Percentiles rank a stretch among this genome's conserved stretches.
Evolutionary conservation across 2,888 invertebrate species (phyloP).

Genomic region (Plutella xylostella): DNA sequence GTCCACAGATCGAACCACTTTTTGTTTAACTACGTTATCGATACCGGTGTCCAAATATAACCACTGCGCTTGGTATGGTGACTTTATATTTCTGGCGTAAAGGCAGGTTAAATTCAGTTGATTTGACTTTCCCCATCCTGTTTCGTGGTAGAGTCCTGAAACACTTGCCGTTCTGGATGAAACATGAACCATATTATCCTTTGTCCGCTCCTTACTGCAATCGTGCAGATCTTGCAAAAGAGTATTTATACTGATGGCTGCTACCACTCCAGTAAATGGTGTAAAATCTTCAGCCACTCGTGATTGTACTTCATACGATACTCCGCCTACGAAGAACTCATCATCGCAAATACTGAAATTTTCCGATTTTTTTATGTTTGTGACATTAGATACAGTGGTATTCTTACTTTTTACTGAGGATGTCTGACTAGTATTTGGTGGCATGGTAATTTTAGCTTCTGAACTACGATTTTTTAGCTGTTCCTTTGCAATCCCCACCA

Average conservation of each 20-base stretch:
- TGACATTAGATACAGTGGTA: slow-evolving; percentile 12
- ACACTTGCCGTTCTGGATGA: slow-evolving; percentile 53
- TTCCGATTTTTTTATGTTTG: too few relatives aligned
- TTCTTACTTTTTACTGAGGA: slow-evolving; percentile 13
- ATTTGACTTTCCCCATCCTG: slow-evolving; percentile 45
- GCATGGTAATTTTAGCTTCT: background rate
- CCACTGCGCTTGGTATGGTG: slow-evolving; percentile 40
- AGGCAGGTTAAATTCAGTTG: slow-evolving; percentile 51
- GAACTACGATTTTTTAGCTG: background rate
- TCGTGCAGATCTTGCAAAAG: slow-evolving; percentile 38
- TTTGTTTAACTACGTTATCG: slow-evolving; percentile 23
- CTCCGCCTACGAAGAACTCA: slow-evolving; percentile 47
- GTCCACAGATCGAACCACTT: slow-evolving; percentile 33
- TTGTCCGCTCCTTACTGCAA: slow-evolving; percentile 37
- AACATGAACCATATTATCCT: slow-evolving; percentile 36
- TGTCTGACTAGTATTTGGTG: background rate
- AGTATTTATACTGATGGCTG: slow-evolving; percentile 37
- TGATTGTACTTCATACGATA: slow-evolving; percentile 30
- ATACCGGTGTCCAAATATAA: slow-evolving; percentile 40
- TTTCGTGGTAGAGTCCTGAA: slow-evolving; percentile 54
- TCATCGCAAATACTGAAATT: slow-evolving; percentile 39
- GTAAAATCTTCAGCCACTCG: slow-evolving; percentile 29
- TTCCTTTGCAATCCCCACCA: slow-evolving; percentile 23
- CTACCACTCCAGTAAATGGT: slow-evolving; percentile 38
- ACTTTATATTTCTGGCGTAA: slow-evolving; percentile 33